phyloP scores from a whole-genome alignment of 2,888 invertebrate species.

The Coecobrya sp. region DNA sequence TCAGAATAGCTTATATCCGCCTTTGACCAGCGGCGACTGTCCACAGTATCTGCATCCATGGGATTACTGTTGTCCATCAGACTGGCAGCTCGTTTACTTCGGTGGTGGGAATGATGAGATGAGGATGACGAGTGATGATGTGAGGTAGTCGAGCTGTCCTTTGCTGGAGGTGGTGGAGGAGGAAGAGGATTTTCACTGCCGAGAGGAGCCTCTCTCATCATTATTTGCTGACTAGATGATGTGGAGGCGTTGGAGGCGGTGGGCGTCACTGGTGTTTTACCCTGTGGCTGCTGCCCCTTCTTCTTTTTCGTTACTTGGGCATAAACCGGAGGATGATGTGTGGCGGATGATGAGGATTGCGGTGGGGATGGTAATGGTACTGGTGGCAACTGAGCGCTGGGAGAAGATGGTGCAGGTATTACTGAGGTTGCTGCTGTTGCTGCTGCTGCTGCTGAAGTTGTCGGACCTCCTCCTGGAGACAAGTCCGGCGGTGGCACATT shows the following conservation, averaged over 20 bases:
- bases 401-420: slow-evolving; percentile 65
- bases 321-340: slow-evolving; percentile 90
- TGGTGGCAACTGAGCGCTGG: slow-evolving; percentile 33
- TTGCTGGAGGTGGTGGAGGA: slow-evolving; percentile 25
- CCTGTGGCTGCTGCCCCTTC: slow-evolving; percentile 81
- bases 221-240: slow-evolving; percentile 82
- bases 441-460: slow-evolving; percentile 31
- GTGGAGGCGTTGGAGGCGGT: slow-evolving; percentile 83
- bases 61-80: slow-evolving; percentile 82
- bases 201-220: slow-evolving; percentile 57
- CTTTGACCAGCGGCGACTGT: slow-evolving; percentile 85
- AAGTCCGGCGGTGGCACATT: slow-evolving; percentile 87
- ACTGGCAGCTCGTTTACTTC: slow-evolving; percentile 82
- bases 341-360: slow-evolving; percentile 28
- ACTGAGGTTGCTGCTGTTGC: slow-evolving; percentile 22
- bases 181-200: slow-evolving; percentile 53
- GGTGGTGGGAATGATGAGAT: slow-evolving; percentile 72
- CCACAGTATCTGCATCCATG: slow-evolving; percentile 75
- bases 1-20: slow-evolving; percentile 86
- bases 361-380: slow-evolving; percentile 39
- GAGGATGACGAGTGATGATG: slow-evolving; percentile 34
- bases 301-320: slow-evolving; percentile 94
- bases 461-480: too few species aligned
- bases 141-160: slow-evolving; percentile 47
- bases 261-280: slow-evolving; percentile 84